Evolutionary conservation across 2,113 vertebrate genomes (phyloP), one percentile per base, ranked within the genome.

Genomic region (Rhabdornis inornatus): DNA sequence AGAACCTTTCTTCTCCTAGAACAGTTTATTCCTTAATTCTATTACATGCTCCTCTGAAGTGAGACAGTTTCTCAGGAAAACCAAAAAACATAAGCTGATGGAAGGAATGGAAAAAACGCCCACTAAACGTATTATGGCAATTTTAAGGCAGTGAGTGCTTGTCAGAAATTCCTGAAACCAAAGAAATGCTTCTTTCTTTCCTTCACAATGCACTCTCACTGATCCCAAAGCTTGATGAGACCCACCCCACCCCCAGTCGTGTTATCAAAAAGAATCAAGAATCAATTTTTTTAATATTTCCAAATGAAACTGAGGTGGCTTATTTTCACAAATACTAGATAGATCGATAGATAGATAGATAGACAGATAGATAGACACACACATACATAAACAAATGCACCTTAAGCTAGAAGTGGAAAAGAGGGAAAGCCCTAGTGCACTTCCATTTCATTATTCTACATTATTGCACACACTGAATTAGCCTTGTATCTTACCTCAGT

Each of bases 241-340:
- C 60, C 11, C 23, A 70, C 5, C 7, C 3, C 12, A 24, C 3
- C 3, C 4, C 9, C 7, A 79, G 10, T 31, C 64, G 20, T 0
- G 3, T 42, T 82, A 64, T 20, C 45, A 75, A 89, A 80, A 81
- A 78, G 13, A 87, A 79, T n/a, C 18, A 50, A 50, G 22, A 71
- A 52, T 35, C 40, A 63, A 39, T 45, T 78, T 91, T 87, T 68
- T 64, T 15, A 75, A 6, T 66, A 68, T 75, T 79, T 83, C 37
- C 10, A 78, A 70, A 65, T n/a, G 60, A 93, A 88, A 68, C 12
- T 23, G 2, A 83, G 37, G 16, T 12, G 16, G 18, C 7, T 71
- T 71, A 72, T 45, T 83, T 90, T 37, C 21, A 64, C 15, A 87
- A 79, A 56, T n/a, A n/a, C 47, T 49, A 49, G 22, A 22, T 49